phyloP scores from a whole-genome alignment of 1,140 invertebrate genomes.

The Apolygus lucorum region DNA sequence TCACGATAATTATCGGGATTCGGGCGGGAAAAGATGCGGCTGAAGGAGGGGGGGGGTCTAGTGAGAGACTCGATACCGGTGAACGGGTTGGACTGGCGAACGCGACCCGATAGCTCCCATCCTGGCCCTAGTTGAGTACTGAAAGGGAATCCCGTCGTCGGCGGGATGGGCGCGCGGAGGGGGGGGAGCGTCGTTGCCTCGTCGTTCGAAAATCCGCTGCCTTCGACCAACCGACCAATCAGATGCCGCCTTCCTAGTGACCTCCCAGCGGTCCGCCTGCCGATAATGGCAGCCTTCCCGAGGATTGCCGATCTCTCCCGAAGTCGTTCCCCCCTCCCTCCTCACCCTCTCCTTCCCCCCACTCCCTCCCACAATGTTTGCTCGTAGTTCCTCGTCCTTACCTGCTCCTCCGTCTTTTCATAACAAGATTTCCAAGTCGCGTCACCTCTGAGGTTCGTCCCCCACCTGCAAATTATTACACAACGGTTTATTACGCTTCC shows the following conservation, averaged over 20 bases:
- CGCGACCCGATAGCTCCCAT: conserved; percentile 27
- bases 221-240: conserved; percentile 28
- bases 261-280: conserved; percentile 27
- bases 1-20: too few species aligned
- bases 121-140: conserved; percentile 19
- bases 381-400: too few species aligned
- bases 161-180: neutral
- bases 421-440: too few species aligned
- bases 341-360: neutral
- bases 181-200: conserved; percentile 4
- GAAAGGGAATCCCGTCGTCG: neutral
- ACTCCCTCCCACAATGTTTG: too few species aligned
- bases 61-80: neutral
- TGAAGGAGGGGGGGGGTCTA: neutral
- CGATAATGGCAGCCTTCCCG: conserved; percentile 19
- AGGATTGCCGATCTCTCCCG: neutral
- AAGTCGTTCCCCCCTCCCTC: neutral
- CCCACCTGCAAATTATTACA: too few species aligned
- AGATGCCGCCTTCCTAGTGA: conserved; percentile 28
- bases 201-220: conserved; percentile 19
- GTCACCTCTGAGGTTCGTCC: too few species aligned
- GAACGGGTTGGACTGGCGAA: conserved; percentile 17
- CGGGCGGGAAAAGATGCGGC: too few species aligned
- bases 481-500: too few species aligned
- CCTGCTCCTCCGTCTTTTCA: too few species aligned